A percentile compares a stretch with the other conserved stretches of the same genome.
These are phyloP conservation scores for Porites cylindrica DNA, from an alignment of 92 coral and sea anemone species.

Conservation along the genomic window DNA sequence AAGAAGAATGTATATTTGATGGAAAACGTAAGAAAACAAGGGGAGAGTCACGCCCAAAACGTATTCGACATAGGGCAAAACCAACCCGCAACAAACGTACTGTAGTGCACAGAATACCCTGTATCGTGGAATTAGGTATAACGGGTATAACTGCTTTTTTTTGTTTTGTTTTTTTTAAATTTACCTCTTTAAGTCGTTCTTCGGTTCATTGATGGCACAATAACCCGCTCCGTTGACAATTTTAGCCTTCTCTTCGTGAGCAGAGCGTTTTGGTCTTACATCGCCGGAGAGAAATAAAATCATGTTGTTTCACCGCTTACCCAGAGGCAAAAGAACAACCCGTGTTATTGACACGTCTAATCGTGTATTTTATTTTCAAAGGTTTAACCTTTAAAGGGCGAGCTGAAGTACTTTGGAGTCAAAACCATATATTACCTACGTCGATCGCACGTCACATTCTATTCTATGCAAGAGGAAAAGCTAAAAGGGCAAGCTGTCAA, in stretches of 20 bases:
- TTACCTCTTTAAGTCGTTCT: not conserved
- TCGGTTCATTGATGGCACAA: not conserved
- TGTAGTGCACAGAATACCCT: not conserved
- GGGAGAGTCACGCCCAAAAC: slow-evolving; percentile 3
- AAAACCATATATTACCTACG: slow-evolving; percentile 90
- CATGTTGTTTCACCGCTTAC: slow-evolving; percentile 15
- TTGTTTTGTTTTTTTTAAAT: not conserved
- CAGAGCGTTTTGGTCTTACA: not conserved
- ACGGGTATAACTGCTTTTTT: too few species aligned
- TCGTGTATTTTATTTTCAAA: slow-evolving; percentile 29
- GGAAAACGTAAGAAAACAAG: not conserved
- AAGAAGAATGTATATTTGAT: not conserved
- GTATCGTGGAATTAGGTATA: too few species aligned
- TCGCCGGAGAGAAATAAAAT: not conserved
- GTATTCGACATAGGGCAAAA: not conserved
- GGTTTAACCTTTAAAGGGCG: slow-evolving; percentile 44
- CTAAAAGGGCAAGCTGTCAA: slow-evolving; percentile 63
- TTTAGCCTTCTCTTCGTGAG: not conserved
- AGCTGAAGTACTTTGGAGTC: slow-evolving; percentile 47
- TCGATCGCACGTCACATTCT: slow-evolving; percentile 76
- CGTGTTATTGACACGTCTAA: slow-evolving; percentile 13
- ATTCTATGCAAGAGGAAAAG: slow-evolving; percentile 30
- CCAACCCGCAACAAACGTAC: not conserved
- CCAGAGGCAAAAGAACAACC: slow-evolving; percentile 24
- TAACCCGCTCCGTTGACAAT: not conserved